Conservation (phyloP, 2,888 invertebrate species). For the Phrixothrix hirtus region DNA sequence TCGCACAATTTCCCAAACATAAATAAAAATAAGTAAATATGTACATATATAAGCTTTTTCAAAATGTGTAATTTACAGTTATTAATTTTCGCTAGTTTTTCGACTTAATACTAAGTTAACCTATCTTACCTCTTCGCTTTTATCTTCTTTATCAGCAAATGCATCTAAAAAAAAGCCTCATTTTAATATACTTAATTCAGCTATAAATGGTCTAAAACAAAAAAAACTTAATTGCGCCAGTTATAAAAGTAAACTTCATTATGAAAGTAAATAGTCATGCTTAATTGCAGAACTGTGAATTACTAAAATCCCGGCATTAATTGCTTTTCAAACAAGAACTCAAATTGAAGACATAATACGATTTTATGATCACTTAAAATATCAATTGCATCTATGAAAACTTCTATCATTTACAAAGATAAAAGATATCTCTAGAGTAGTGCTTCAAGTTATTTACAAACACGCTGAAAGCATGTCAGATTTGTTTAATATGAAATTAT, state of each 20-base stretch:
- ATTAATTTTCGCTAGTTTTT: too few species aligned
- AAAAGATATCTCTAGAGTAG: too few species aligned
- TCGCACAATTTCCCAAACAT: background rate
- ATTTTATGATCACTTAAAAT: slow-evolving; percentile 2
- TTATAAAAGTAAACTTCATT: slow-evolving; percentile 24
- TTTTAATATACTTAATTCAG: background rate
- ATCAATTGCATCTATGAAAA: slow-evolving; percentile 1
- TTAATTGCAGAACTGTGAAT: slow-evolving; percentile 23
- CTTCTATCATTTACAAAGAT: too few species aligned
- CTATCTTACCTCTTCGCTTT: slow-evolving; percentile 37
- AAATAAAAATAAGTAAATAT: background rate
- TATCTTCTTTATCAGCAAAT: slow-evolving; percentile 35
- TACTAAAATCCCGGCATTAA: slow-evolving; percentile 18
- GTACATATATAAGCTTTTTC: too few species aligned
- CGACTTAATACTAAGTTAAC: too few species aligned
- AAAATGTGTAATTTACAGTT: too few species aligned
- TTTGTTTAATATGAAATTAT: slow-evolving; percentile 21
- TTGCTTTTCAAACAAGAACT: slow-evolving; percentile 19
- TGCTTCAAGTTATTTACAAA: too few species aligned
- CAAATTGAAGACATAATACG: slow-evolving; percentile 19
- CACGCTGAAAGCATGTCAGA: slow-evolving; percentile 7
- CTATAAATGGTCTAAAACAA: background rate
- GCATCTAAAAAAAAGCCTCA: slow-evolving; percentile 29
- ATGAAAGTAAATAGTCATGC: slow-evolving; percentile 18
- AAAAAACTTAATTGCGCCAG: slow-evolving; percentile 15